Evolutionary conservation across 2,113 vertebrate species (phyloP).

Genomic region (Chaenocephalus aceratus): DNA sequence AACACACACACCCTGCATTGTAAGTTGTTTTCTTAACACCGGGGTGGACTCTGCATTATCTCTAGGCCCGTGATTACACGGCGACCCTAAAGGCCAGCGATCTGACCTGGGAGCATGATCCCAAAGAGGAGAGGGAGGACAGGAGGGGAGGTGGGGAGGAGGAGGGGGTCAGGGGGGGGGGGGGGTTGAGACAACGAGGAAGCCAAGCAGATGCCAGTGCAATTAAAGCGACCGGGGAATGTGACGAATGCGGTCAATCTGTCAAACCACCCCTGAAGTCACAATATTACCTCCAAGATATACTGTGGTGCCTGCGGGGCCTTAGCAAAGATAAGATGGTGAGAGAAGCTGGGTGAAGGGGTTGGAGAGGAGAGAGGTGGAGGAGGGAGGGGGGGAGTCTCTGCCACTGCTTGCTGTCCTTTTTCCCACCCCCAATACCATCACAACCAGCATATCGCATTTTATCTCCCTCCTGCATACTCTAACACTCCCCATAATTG

Average conservation of each 20-base stretch:
- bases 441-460: conserved; percentile 40
- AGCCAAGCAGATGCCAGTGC: conserved; percentile 86
- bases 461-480: conserved; percentile 55
- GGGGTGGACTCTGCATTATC: conserved; percentile 70
- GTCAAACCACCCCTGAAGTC: conserved; percentile 83
- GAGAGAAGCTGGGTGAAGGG: conserved; percentile 24
- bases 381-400: not conserved
- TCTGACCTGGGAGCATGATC: conserved; percentile 77
- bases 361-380: not conserved
- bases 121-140: conserved; percentile 48
- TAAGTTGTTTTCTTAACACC: conserved; percentile 72
- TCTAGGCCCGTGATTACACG: conserved; percentile 74
- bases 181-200: conserved; percentile 73
- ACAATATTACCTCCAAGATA: conserved; percentile 84
- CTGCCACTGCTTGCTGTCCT: conserved; percentile 52
- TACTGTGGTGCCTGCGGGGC: conserved; percentile 80
- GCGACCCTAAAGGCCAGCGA: conserved; percentile 75
- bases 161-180: too few relatives aligned
- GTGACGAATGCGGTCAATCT: conserved; percentile 87
- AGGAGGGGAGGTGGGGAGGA: not conserved
- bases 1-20: conserved; percentile 29
- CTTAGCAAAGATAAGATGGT: conserved; percentile 70
- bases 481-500: conserved; percentile 67
- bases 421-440: conserved; percentile 32
- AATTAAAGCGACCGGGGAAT: conserved; percentile 85